These are phyloP conservation scores for Amphimallon solstitiale DNA, from an alignment of 2,888 invertebrate genomes.

Conservation along the genomic window DNA sequence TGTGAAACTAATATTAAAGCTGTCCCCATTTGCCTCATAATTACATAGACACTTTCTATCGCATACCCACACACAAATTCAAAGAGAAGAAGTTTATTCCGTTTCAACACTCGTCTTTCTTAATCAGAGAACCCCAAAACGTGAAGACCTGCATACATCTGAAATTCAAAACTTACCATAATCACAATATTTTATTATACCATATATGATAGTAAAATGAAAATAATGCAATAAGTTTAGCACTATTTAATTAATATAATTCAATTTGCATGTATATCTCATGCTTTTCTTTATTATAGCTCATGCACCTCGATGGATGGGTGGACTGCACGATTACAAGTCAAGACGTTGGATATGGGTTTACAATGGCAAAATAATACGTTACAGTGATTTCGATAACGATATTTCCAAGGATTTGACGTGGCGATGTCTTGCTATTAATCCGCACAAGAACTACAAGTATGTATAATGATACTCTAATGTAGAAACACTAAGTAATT, in stretches of 20 bases:
- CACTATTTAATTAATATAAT: background rate
- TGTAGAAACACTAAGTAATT: too few species aligned
- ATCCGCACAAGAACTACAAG: slow-evolving; percentile 35
- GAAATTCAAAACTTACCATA: too few species aligned
- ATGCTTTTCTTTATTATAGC: slow-evolving; percentile 16
- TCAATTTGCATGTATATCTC: background rate
- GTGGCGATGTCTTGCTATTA: slow-evolving; percentile 38
- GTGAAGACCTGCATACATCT: too few species aligned
- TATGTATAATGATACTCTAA: background rate
- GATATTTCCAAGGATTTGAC: slow-evolving; percentile 3
- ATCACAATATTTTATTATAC: too few species aligned
- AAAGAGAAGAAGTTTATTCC: too few species aligned
- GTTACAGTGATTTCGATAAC: slow-evolving; percentile 1
- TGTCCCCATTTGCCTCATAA: too few species aligned
- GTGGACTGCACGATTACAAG: slow-evolving; percentile 36
- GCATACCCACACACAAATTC: too few species aligned
- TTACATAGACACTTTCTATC: too few species aligned
- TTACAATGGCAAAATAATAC: slow-evolving; percentile 30
- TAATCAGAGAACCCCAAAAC: too few species aligned
- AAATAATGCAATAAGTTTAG: background rate
- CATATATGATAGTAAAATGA: background rate
- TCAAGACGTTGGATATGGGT: slow-evolving; percentile 35
- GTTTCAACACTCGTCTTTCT: too few species aligned
- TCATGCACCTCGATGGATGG: slow-evolving; percentile 35
- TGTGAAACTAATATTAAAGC: too few species aligned